These are phyloP conservation scores for Acinonyx jubatus DNA, from an alignment of 2,113 vertebrate species.

Conservation along the genomic window DNA sequence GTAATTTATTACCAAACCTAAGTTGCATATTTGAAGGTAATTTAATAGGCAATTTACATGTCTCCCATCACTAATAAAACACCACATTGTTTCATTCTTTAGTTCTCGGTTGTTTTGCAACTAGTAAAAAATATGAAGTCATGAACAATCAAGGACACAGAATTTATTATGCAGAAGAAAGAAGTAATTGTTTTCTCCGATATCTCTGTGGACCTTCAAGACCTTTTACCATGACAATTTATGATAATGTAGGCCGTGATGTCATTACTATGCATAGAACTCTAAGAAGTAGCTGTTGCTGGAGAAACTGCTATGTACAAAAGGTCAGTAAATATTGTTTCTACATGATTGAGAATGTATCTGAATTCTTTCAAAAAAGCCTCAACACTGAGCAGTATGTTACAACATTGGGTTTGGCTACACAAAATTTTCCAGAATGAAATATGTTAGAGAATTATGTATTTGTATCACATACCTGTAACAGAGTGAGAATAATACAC, in stretches of 20 bases:
- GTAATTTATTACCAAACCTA: background rate
- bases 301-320: background rate
- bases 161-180: slow-evolving; percentile 90
- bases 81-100: background rate
- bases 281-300: background rate
- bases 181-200: slow-evolving; percentile 86
- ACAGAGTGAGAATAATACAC: background rate
- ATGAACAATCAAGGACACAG: slow-evolving; percentile 87
- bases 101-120: slow-evolving; percentile 84
- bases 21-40: background rate
- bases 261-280: slow-evolving; percentile 34
- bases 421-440: background rate
- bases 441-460: background rate
- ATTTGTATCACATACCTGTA: background rate
- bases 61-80: background rate
- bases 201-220: slow-evolving; percentile 85
- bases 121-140: slow-evolving; percentile 90
- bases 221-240: slow-evolving; percentile 50
- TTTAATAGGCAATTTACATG: background rate
- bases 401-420: background rate
- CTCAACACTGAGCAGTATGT: background rate
- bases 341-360: background rate
- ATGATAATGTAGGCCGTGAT: background rate
- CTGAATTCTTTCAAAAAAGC: background rate
- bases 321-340: slow-evolving; percentile 32